Evolutionary conservation across 2,113 vertebrate genomes (phyloP), one percentile per base, ranked within the genome.

Genomic region (Pitta sordida): DNA sequence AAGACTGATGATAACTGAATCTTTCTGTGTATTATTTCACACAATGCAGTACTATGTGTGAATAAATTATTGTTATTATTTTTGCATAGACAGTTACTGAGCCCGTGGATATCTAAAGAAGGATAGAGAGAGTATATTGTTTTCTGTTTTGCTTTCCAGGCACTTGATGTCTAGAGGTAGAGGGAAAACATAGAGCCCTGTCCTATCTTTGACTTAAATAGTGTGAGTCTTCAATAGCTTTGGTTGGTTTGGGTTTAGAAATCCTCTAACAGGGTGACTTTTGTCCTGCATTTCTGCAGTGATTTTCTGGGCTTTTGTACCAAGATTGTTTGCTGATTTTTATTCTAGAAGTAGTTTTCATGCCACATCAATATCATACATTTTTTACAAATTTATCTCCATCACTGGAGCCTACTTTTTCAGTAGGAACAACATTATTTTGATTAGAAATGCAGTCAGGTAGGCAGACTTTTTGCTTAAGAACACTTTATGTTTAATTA

Each of bases 71-170:
- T 69, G 75, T 89, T 65, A 78, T 79, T 86, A 62, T 93, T 94
- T 93, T 44, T 58, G 91, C 78, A 82, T 49, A 87, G 88, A 17
- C 48, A 87, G 51, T 51, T 77, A 73, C 59, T 43, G 55, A 83
- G 68, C 48, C 41, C 78, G 76, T 74, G 73, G 69, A 37, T 92
- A 67, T 69, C 77, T 62, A 58, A 79, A 85, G 63, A 43, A 69
- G 44, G 59, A 73, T 63, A 80, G 67, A 91, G 67, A 91, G 60
- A 60, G 3, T 64, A 17, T 71, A 34, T 80, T 80, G 62, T 91
- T 90, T 93, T 91, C 86, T 77, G 21, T 55, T 90, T 71, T 84
- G 69, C 92, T 96, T 95, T 96, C 77, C 37, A 84, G 73, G 56
- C 77, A 79, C 91, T 88, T 91, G 73, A 53, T 89, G 58, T 94